These are phyloP conservation scores for Myrmecophaga tridactyla DNA, from an alignment of 2,113 vertebrate species.

Conservation along the genomic window DNA sequence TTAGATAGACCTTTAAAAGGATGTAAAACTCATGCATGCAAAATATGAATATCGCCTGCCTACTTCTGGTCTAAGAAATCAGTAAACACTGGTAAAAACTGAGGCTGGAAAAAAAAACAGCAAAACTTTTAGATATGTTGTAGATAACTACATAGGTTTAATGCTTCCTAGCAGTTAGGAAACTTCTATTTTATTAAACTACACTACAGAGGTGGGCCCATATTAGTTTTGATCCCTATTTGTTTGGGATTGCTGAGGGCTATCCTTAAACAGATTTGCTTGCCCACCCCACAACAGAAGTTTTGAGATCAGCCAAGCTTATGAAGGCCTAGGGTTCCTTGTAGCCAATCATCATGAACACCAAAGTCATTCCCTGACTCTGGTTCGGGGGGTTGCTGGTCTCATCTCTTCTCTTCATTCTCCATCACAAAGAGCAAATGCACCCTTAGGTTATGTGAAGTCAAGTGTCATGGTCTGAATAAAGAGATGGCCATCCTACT, in stretches of 20 bases:
- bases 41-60: not conserved
- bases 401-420: not conserved
- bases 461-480: not conserved
- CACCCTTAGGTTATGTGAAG: not conserved
- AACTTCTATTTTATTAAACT: not conserved
- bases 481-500: not conserved
- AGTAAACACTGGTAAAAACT: not conserved
- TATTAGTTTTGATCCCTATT: not conserved
- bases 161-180: not conserved
- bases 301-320: not conserved
- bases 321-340: not conserved
- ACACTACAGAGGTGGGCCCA: not conserved
- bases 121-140: not conserved
- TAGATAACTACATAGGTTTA: not conserved
- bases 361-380: not conserved
- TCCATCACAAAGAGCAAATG: not conserved
- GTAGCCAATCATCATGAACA: not conserved
- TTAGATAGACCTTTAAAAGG: constrained; percentile 24
- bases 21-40: not conserved
- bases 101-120: not conserved
- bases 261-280: not conserved
- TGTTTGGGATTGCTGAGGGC: not conserved
- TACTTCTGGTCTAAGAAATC: not conserved
- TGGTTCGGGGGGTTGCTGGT: not conserved
- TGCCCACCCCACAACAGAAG: not conserved